These are phyloP conservation scores for Cyprinodon tularosa DNA, from an alignment of 2,113 vertebrate genomes.

Conservation along the genomic window DNA sequence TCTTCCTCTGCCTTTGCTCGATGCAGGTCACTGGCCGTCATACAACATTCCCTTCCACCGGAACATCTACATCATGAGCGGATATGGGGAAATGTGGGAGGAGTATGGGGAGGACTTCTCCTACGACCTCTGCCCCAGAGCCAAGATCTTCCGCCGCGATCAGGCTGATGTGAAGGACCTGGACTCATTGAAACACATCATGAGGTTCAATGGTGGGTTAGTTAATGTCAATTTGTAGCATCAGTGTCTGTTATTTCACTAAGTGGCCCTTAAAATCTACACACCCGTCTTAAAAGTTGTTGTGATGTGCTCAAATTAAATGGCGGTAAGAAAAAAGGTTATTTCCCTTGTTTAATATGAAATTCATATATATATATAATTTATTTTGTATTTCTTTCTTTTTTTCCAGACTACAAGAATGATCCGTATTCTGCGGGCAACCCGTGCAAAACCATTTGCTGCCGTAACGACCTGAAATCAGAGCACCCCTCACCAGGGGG, in stretches of 20 bases:
- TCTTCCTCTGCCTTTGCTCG: background rate
- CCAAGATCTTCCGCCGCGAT: slow-evolving; percentile 95
- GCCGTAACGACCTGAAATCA: slow-evolving; percentile 84
- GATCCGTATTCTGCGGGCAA: slow-evolving; percentile 87
- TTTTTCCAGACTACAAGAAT: slow-evolving; percentile 83
- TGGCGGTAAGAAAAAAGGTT: too few species aligned
- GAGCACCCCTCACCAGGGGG: slow-evolving; percentile 80
- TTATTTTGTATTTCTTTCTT: background rate
- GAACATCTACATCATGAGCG: slow-evolving; percentile 87
- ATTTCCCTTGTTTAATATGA: too few species aligned
- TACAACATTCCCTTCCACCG: slow-evolving; percentile 94
- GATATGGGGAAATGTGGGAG: slow-evolving; percentile 82
- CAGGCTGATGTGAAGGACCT: slow-evolving; percentile 84
- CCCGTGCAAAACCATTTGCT: slow-evolving; percentile 92
- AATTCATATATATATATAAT: too few species aligned
- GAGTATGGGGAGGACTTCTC: slow-evolving; percentile 87
- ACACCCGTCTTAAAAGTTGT: background rate
- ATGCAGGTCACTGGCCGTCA: slow-evolving; percentile 92
- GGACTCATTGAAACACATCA: slow-evolving; percentile 87
- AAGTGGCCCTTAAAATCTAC: too few species aligned
- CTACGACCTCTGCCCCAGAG: slow-evolving; percentile 90
- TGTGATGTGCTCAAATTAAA: too few species aligned
- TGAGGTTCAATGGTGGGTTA: slow-evolving; percentile 92
- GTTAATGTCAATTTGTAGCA: background rate
- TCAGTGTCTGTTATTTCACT: background rate